Conservation (phyloP, 53 echinoderm and acorn worm species). For the Echinarachnius parma region DNA sequence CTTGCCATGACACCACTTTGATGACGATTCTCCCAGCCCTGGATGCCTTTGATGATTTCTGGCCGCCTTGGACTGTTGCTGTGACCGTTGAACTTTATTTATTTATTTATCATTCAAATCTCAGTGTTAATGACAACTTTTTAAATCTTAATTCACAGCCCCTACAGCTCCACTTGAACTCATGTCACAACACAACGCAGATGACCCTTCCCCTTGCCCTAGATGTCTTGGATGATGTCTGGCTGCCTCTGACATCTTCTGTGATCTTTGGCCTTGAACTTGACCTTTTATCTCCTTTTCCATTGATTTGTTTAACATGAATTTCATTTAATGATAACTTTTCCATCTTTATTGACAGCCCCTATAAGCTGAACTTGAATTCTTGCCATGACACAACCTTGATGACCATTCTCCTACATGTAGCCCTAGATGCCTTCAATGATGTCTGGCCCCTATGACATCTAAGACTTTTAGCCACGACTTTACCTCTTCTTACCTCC, state of each 20-base stretch:
- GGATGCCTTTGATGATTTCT: conserved; percentile 49
- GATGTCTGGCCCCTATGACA: conserved; percentile 74
- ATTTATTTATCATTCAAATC: too few relatives aligned
- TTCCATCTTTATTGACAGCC: conserved; percentile 31
- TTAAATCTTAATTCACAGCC: too few relatives aligned
- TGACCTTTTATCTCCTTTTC: too few relatives aligned
- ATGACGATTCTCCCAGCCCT: conserved; percentile 63
- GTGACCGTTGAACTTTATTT: conserved; percentile 68
- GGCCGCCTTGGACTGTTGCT: conserved; percentile 67
- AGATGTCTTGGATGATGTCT: too few relatives aligned
- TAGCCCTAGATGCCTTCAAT: conserved; percentile 52
- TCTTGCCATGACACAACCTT: conserved; percentile 76
- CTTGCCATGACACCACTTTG: conserved; percentile 74
- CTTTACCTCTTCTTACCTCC: too few relatives aligned
- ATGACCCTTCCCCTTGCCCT: neutral
- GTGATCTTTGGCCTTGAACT: too few relatives aligned
- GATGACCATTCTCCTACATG: conserved; percentile 59
- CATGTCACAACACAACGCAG: neutral
- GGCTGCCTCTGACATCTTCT: too few relatives aligned
- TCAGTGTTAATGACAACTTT: too few relatives aligned
- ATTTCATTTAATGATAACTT: neutral
- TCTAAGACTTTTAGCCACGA: too few relatives aligned
- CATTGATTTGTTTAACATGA: too few relatives aligned
- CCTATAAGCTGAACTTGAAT: conserved; percentile 64
- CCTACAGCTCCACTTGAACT: neutral